Base-by-base conservation (phyloP, 2,113 vertebrate genomes). In the Neolamprologus cancellatus region DNA sequence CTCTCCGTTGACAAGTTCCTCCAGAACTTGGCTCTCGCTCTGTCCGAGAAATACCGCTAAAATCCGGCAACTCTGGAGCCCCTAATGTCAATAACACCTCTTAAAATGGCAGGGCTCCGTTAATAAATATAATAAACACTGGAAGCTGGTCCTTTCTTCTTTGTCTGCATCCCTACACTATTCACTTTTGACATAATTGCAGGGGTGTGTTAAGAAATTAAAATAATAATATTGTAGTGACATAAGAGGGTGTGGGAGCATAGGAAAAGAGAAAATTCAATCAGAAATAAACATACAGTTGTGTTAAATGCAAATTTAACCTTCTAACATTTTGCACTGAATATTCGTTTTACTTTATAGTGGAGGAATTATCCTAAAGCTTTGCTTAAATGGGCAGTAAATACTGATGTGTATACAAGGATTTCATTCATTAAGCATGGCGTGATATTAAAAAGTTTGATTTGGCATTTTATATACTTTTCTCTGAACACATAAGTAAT, bases 31-130 rank as follows among this genome's bases (percentile, higher is more conserved):
- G 84, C 81, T 10, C 5, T 9, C 41, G 87, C 39, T 59, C 32
- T 90, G 78, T 17, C 86, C 2, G 87, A 88, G 84, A 91, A 7
- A 30, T 90, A 86, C 81, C 86, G 86, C 48, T 90, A 84, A 90
- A 39, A 30, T 11, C 15, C 18, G 15, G 8, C 18, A 15, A 32
- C 4, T 5, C 28, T 20, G 5, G 48, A 20, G 57, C 17, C 20
- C 1, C 18, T 13, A 8, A 0, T 34, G 32, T 12, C 59, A 55
- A 8, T 14, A 55, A 55, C 28, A 20, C 53, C 4, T 64, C 6
- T 36, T 34, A 36, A 36, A 64, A 64, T 36, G 59, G 30, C 10
- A 64, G 59, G 11, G 59, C 17, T n/a, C 30, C 17, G 9, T 64
- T n/a, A 36, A 36, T 64, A 64, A 64, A 64, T 36, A 32, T 64